Percentiles rank a stretch among this genome's conserved stretches.
phyloP scores from a whole-genome alignment of 2,888 invertebrate genomes.

The Diaprepes abbreviatus region DNA sequence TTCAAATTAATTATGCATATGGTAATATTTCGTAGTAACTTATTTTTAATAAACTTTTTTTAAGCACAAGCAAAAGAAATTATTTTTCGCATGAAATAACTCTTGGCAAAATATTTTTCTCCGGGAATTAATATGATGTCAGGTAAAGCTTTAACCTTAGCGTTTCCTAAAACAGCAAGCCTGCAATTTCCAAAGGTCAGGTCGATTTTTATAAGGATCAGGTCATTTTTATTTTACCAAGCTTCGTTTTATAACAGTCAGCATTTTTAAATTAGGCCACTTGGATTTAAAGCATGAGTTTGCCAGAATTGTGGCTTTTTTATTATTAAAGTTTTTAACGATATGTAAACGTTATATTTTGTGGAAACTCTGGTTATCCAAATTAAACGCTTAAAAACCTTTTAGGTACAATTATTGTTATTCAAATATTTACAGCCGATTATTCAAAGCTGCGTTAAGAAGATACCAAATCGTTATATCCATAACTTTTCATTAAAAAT shows the following conservation, averaged over 20 bases:
- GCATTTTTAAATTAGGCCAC: conserved; percentile 30
- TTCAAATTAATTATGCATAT: no score
- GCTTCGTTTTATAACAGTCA: conserved; percentile 17
- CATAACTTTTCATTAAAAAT: no score
- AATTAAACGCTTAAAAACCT: no score
- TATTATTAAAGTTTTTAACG: conserved; percentile 13
- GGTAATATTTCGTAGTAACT: no score
- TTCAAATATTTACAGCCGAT: no score
- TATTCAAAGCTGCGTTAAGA: no score
- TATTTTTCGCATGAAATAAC: background rate
- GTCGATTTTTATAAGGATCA: conserved; percentile 26
- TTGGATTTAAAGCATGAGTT: conserved; percentile 22
- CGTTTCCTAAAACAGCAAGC: conserved; percentile 10
- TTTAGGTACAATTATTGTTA: no score
- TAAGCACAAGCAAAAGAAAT: no score
- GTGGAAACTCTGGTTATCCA: no score
- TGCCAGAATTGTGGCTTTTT: conserved; percentile 4
- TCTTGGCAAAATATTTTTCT: no score
- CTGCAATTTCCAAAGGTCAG: conserved; percentile 29
- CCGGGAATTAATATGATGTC: conserved; percentile 10
- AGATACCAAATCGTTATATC: no score
- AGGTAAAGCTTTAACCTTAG: conserved; percentile 19
- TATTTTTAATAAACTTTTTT: no score
- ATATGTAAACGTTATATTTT: conserved; percentile 6
- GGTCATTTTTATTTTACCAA: conserved; percentile 29